Evolutionary conservation across 2,113 vertebrate species (phyloP).

Genomic region (Campylomormyrus numenius): DNA sequence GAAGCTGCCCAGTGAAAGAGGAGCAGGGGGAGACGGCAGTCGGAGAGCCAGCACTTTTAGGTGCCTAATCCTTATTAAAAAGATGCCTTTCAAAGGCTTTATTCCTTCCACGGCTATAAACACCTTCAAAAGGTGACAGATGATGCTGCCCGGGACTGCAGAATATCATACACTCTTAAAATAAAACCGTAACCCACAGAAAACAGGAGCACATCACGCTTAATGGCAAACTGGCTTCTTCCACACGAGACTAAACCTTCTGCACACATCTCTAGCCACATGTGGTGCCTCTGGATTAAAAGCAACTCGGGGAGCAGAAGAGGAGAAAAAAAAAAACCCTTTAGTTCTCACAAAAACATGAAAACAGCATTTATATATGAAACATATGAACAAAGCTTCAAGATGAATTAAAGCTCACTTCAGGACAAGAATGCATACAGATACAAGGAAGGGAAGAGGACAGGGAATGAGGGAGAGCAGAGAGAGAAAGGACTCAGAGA

Average conservation of each 20-base stretch:
- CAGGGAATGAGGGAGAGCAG: background rate
- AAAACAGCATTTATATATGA: background rate
- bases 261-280: background rate
- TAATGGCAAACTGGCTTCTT: constrained; percentile 9
- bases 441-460: background rate
- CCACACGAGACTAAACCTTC: constrained; percentile 4
- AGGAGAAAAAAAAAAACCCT: background rate
- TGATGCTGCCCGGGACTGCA: background rate
- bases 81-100: constrained; percentile 7
- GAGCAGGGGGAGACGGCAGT: background rate
- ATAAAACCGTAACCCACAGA: background rate
- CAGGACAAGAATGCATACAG: background rate
- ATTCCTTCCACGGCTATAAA: background rate
- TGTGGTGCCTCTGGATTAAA: background rate
- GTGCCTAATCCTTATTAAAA: background rate
- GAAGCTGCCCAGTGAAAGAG: background rate
- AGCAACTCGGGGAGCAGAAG: background rate
- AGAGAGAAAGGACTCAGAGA: constrained; percentile 19
- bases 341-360: background rate
- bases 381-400: background rate
- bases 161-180: background rate
- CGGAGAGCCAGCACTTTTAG: background rate
- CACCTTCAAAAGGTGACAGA: constrained; percentile 12
- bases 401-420: background rate
- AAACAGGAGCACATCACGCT: background rate